A percentile compares a stretch with the other conserved stretches of the same genome.
Evolutionary conservation across 53 echinoderm and acorn worm genomes (phyloP).

Genomic region (Pentamera pediparva): DNA sequence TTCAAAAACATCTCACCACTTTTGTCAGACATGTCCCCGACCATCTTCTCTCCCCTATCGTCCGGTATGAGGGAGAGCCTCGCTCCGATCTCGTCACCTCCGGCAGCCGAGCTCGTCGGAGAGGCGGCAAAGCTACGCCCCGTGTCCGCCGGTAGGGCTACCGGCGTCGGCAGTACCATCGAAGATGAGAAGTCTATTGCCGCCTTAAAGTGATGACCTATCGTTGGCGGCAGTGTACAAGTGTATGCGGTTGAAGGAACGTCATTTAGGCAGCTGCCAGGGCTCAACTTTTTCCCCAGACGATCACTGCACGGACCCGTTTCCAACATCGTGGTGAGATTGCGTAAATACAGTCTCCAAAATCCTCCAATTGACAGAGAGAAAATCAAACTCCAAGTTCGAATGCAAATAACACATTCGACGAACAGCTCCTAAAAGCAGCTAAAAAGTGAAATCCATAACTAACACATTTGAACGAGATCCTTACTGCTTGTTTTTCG

Average conservation of each 20-base stretch:
- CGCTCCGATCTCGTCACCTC: not conserved
- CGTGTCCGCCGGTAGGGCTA: constrained; percentile 24
- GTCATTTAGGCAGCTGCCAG: not conserved
- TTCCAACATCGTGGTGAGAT: not conserved
- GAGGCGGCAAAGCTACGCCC: constrained; percentile 24
- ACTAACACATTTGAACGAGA: too few species aligned
- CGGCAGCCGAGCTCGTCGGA: constrained; percentile 30
- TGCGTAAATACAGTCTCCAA: too few species aligned
- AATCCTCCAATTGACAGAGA: too few species aligned
- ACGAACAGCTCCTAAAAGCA: too few species aligned
- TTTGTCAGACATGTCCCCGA: not conserved
- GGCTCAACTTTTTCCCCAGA: too few species aligned
- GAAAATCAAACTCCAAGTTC: too few species aligned
- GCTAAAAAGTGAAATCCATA: too few species aligned
- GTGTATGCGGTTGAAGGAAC: not conserved
- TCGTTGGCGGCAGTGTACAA: not conserved
- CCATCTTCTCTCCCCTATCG: not conserved
- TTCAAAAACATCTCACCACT: constrained; percentile 4
- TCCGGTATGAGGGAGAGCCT: not conserved
- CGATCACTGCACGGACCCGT: not conserved
- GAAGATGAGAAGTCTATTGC: constrained; percentile 20
- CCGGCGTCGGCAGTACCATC: constrained; percentile 30
- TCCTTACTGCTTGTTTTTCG: too few species aligned
- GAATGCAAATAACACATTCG: too few species aligned
- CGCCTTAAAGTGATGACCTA: constrained; percentile 7